Percentiles rank a stretch among this genome's conserved stretches.
phyloP scores from a whole-genome alignment of 2,888 invertebrate genomes.

The Agrilus cyanescens region DNA sequence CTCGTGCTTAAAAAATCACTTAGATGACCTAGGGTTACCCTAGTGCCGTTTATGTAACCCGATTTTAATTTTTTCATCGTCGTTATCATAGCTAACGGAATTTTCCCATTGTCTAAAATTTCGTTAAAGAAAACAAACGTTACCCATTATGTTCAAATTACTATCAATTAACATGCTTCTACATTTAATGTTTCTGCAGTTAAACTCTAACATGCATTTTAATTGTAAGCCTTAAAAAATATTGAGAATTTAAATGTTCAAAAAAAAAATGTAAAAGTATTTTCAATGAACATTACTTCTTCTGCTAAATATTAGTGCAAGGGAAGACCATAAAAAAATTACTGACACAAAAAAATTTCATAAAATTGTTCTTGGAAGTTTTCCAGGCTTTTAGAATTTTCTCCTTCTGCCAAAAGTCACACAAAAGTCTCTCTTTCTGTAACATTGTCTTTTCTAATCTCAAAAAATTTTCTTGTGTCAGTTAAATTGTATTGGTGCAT shows the following conservation, averaged over 20 bases:
- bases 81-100: constrained; percentile 89
- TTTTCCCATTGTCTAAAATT: constrained; percentile 69
- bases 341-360: too few relatives aligned
- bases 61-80: constrained; percentile 97
- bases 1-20: constrained; percentile 95
- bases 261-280: not conserved
- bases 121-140: constrained; percentile 22
- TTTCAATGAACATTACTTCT: too few relatives aligned
- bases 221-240: not conserved
- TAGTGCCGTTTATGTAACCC: constrained; percentile 97
- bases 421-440: not conserved
- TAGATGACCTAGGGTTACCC: constrained; percentile 89
- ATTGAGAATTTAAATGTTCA: not conserved
- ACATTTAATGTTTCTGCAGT: not conserved
- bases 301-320: too few relatives aligned
- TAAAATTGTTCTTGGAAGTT: too few relatives aligned
- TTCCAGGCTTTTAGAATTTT: too few relatives aligned
- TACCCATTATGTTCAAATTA: not conserved
- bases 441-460: not conserved
- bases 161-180: not conserved
- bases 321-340: too few relatives aligned
- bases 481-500: not conserved
- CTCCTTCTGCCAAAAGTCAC: not conserved
- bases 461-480: not conserved
- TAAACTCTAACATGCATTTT: not conserved